Base-by-base conservation (phyloP, 1,140 invertebrate genomes). In the Colletes latitarsis region DNA sequence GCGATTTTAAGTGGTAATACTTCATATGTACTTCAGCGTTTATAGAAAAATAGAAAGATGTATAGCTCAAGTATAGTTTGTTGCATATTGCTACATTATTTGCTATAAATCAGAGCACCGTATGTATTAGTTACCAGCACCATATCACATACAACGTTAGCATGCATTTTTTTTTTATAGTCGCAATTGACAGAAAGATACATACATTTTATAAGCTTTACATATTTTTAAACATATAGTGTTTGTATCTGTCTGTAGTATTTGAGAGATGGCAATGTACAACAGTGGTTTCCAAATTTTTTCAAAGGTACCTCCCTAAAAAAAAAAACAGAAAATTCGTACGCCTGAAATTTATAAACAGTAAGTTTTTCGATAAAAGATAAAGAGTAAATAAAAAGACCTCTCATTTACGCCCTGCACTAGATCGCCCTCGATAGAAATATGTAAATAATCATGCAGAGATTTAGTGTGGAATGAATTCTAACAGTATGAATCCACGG, bases 401-500 rank as follows among this genome's bases (percentile, higher is more conserved):
- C 77, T 73, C 70, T 79, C 77, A 79, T 79, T 73, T 73, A 64
- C 70, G 39, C 60, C 64, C 64, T 30, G 60, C 77, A 57, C 69
- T 55, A 75, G 43, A 55, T 62, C 58, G 63, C 53, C 12, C 21
- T 66, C 15, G 12, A 15, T 72, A 49, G 9, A 80, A 58, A n/a
- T n/a, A 8, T 17, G 5, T 4, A 6, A 43, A 17, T 6, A 41
- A 41, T 12, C 5, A n/a, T 14, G 6, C 10, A 21, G 0, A 49
- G 10, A 8, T 49, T 75, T 60, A 30, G 55, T 21, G 4, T 60
- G 9, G 52, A 17, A 21, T 64, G 21, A 66, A 49, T 75, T 80
- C n/a, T 49, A 68, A 64, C 92, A 97, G 96, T 98, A 97, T 90
- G 96, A 98, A 93, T 95, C 96, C 68, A 96, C 95, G 74, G 97